Base-by-base conservation (phyloP, 2,797 vertebrate genomes). In the Cirrhinus molitorella region DNA sequence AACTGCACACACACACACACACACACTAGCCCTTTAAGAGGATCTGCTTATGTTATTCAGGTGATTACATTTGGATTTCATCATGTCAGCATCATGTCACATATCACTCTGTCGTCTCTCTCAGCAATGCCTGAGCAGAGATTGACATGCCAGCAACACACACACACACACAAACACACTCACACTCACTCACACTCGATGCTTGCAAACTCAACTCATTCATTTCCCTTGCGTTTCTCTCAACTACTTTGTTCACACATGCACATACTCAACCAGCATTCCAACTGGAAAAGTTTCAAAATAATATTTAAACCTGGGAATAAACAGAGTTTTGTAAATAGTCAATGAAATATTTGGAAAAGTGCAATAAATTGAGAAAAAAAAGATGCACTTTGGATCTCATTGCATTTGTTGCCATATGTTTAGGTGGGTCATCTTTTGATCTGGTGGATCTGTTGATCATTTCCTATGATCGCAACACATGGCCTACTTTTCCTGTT, bases 21-120 rank as follows among this genome's bases (percentile, higher is more conserved):
- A 89, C 82, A 89, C 81, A 66, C 51, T 83, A 76, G 76, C 85
- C 87, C 85, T 81, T 89, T 89, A 90, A 90, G 91, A 85, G 81
- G 85, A 83, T 88, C 82, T 87, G 67, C 74, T 87, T 81, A 23
- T 91, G 89, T 92, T 92, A 93, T 85, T 65, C 83, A 92, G 87
- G 90, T 93, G 91, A 94, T 94, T 93, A 92, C 91, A 91, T 90
- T 88, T 90, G 78, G 91, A 92, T 92, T 89, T 89, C 86, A 87
- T 84, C 90, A 88, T 92, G 91, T 92, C 88, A 76, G n/a, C 86
- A 70, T 21, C 85, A 87, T 90, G 88, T 89, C 90, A 87, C 87
- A 71, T 59, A 79, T 71, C 81, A 86, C 59, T 71, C 70, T 45
- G 51, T 72, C 16, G 28, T 79, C 57, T 82, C 49, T 67, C 25